These are phyloP conservation scores for Macroglossus sobrinus DNA, from an alignment of 2,113 vertebrate species.

Conservation along the genomic window DNA sequence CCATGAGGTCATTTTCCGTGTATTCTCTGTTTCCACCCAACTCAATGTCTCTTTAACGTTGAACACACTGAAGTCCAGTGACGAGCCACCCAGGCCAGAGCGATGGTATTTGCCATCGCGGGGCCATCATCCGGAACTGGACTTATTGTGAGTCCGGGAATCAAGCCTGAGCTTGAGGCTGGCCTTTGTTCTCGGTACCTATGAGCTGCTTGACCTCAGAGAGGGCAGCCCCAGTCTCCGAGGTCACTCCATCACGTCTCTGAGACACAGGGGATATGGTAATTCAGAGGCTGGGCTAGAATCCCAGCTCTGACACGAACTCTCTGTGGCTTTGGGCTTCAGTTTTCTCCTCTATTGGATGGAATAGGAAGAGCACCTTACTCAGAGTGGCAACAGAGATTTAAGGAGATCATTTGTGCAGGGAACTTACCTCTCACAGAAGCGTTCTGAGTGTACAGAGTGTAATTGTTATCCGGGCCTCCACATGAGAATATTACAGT, in stretches of 20 bases:
- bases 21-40: slow-evolving; percentile 51
- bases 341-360: not conserved
- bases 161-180: not conserved
- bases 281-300: not conserved
- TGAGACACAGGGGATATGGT: not conserved
- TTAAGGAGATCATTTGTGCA: not conserved
- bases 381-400: not conserved
- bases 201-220: not conserved
- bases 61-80: not conserved
- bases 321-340: not conserved
- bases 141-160: not conserved
- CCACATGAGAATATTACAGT: not conserved
- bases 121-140: not conserved
- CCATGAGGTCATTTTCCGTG: slow-evolving; percentile 73
- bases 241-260: not conserved
- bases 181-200: not conserved
- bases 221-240: not conserved
- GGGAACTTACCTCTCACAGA: not conserved
- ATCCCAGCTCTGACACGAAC: not conserved
- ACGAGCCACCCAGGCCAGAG: not conserved
- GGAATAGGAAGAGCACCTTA: not conserved
- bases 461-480: not conserved
- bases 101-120: not conserved
- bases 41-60: slow-evolving; percentile 33
- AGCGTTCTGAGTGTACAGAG: not conserved